These are phyloP conservation scores for Patella caerulea DNA, from an alignment of 2,888 invertebrate species.

Conservation along the genomic window DNA sequence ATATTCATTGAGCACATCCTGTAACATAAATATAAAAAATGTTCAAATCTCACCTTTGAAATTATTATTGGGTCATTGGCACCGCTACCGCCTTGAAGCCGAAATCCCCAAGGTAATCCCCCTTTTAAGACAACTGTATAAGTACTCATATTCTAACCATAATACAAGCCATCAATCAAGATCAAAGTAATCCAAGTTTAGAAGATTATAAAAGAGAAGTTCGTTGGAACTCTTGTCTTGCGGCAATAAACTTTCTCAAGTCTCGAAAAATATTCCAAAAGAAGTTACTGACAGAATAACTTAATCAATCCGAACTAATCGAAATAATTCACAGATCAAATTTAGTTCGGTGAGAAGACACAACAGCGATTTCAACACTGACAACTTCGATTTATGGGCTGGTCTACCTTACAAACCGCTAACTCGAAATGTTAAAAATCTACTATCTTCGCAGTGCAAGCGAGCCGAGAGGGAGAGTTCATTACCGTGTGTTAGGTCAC, in stretches of 20 bases:
- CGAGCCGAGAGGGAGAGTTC: too few species aligned
- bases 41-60: constrained; percentile 59
- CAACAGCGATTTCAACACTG: not conserved
- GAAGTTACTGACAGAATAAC: constrained; percentile 3
- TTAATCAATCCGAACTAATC: constrained; percentile 10
- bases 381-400: not conserved
- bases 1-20: too few species aligned
- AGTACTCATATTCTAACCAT: constrained; percentile 61
- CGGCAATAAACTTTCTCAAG: too few species aligned
- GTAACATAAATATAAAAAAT: too few species aligned
- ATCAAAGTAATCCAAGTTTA: constrained; percentile 14
- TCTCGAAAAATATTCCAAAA: not conserved
- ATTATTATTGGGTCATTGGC: constrained; percentile 84
- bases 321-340: constrained; percentile 7
- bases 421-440: too few species aligned
- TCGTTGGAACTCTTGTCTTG: not conserved
- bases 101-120: constrained; percentile 90
- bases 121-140: constrained; percentile 80
- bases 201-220: not conserved
- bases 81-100: constrained; percentile 88
- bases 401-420: too few species aligned
- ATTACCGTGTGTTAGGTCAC: too few species aligned
- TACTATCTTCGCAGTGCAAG: too few species aligned
- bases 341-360: constrained; percentile 3
- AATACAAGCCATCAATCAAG: constrained; percentile 50